Evolutionary conservation across 92 coral and sea anemone genomes (phyloP), one percentile per base, ranked within the genome.

Genomic region (Micromussa lordhowensis): DNA sequence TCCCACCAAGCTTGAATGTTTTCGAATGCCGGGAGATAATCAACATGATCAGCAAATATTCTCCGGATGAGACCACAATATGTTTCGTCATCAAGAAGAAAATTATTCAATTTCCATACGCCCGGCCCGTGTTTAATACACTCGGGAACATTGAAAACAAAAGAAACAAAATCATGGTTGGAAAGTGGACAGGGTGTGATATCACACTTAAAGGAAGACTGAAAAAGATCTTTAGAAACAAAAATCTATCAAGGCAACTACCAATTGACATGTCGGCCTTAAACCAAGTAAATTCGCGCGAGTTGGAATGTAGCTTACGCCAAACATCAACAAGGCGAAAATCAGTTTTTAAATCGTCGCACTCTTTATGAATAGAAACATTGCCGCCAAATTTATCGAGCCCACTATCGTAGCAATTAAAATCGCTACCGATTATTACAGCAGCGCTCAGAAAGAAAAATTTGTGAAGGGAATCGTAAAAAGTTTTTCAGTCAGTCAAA

Each of bases 311-410:
- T 10, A 22, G 0, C 1, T 26, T 51, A 15, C 92, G 70, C 94
- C 92, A 92, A 18, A 81, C 77, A 77, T 85, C 92, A 14, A 30
- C 35, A 1, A 92, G 16, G 28, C 18, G 36, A 22, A 77, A 49
- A 35, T 36, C 53, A 36, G 19, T 0, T 17, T 58, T 58, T 1
- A 58, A 6, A 58, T 7, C 11, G 18, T n/a, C 35, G 1, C 18
- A n/a, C 24, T 49, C 80, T 0, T 15, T 17, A 53, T 53, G 38
- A 53, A 48, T 24, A 68, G 74, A 68, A 4, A 68, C 36, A 9
- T 68, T 68, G 4, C 74, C 74, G 35, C 74, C 74, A 29, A 68
- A 68, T 28, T 68, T 68, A 68, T 15, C 74, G 9, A 68, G 19
- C 6, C 0, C 74, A 10, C 10, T 68, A 68, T 68, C 74, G 10